A percentile compares a stretch with the other conserved stretches of the same genome.
phyloP scores from a whole-genome alignment of 2,797 vertebrate genomes.

The Melanotaenia trifasciata region DNA sequence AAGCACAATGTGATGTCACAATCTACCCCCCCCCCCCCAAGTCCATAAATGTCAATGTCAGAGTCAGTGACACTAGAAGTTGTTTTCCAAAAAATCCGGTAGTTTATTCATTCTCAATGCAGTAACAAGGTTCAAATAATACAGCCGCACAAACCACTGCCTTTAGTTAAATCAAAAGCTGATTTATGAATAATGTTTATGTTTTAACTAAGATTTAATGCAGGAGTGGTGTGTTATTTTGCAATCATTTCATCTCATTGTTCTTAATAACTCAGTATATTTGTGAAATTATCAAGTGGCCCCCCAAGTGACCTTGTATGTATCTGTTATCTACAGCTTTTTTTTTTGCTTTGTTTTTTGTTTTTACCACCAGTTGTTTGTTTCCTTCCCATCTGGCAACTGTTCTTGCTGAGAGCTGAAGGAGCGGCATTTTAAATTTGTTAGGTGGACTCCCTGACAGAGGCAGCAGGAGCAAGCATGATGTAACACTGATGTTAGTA shows the following conservation, averaged over 20 bases:
- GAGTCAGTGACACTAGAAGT: too few species aligned
- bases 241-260: neutral
- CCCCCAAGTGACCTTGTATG: too few species aligned
- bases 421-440: neutral
- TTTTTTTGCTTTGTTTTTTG: too few species aligned
- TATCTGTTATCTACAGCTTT: too few species aligned
- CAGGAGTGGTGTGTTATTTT: too few species aligned
- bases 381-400: neutral
- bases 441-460: neutral
- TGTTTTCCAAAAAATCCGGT: too few species aligned
- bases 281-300: too few species aligned
- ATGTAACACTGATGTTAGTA: neutral
- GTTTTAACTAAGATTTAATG: neutral
- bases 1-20: too few species aligned
- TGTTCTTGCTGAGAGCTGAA: neutral
- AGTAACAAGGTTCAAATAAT: neutral
- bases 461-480: neutral
- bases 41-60: too few species aligned
- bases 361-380: neutral
- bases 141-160: neutral
- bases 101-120: neutral
- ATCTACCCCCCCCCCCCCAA: too few species aligned
- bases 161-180: neutral
- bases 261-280: neutral
- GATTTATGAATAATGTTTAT: neutral